Evolutionary conservation across 2,113 vertebrate species (phyloP), one percentile per base, ranked within the genome.

Genomic region (Promerops cafer): DNA sequence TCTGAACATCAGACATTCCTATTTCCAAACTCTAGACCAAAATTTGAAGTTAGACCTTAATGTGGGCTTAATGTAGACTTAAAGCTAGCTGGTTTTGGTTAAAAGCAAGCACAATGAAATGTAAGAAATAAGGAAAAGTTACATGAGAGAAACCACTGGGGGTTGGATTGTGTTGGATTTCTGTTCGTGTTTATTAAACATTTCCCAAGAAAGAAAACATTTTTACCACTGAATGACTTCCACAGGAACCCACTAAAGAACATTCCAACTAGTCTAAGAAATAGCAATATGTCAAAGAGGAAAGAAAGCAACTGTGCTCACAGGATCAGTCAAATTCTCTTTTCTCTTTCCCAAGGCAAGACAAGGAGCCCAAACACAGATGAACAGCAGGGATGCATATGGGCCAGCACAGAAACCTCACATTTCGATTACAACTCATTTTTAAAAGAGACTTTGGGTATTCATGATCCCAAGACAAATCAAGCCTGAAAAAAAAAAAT

Each of bases 141-240:
- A 83, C 56, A 95, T 59, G 33, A 94, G 33, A 96, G 12, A 97
- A 97, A 92, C 80, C 72, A 94, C 92, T 82, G 39, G 86, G 54
- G 42, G 57, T 66, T 96, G 87, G 64, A 93, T 84, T 77, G 44
- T 84, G 68, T 31, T 81, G 72, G 66, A 68, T 92, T 94, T 90
- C 93, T 87, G 80, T 82, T 87, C 52, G 68, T 83, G 70, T 92
- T 94, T 90, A 96, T 93, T 91, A 97, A 96, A 94, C 76, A 86
- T 83, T 93, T 96, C 92, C 77, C 79, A 87, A 94, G 94, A 90
- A 90, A 89, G 35, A 96, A 93, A 95, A 91, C 70, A 78, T 57
- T 88, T 87, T 95, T 81, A 66, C 89, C 90, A 90, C 91, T 66
- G 65, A 72, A 85, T 23, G 74, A 40, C 56, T 95, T 86, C 88